Evolutionary conservation across 2,113 vertebrate species (phyloP).

Genomic region (Periophthalmus modestus): DNA sequence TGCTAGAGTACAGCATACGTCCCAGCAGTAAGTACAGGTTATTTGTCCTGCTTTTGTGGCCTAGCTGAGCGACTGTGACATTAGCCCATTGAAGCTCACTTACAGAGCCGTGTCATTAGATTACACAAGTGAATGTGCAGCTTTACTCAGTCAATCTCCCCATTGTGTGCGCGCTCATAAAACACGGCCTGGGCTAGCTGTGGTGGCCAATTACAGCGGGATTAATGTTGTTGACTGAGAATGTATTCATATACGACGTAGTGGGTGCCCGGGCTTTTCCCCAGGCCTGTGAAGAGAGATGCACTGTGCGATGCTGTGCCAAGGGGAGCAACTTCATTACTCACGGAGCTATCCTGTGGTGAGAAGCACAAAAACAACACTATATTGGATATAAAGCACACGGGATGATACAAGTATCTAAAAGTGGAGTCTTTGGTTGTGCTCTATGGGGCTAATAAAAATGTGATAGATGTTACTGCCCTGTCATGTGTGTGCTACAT

Average conservation of each 20-base stretch:
- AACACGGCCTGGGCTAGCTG: constrained; percentile 46
- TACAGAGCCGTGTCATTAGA: constrained; percentile 60
- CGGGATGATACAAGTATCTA: constrained; percentile 25
- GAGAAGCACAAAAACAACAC: constrained; percentile 39
- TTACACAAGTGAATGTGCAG: constrained; percentile 49
- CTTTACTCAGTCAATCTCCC: constrained; percentile 56
- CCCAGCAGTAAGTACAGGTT: background rate
- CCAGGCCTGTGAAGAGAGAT: constrained; percentile 40
- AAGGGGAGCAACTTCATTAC: constrained; percentile 53
- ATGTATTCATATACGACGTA: constrained; percentile 62
- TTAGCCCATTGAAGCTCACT: constrained; percentile 42
- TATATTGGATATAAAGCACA: constrained; percentile 19
- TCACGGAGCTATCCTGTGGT: constrained; percentile 26
- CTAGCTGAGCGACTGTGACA: constrained; percentile 12
- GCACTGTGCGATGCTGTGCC: constrained; percentile 52
- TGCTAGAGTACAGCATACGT: background rate
- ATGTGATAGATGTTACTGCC: constrained; percentile 33
- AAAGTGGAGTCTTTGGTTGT: constrained; percentile 26
- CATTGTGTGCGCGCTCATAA: constrained; percentile 55
- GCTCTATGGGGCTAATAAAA: constrained; percentile 35
- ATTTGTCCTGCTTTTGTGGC: constrained; percentile 3
- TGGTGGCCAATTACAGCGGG: constrained; percentile 64
- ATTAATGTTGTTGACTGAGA: constrained; percentile 70
- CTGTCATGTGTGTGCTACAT: constrained; percentile 22
- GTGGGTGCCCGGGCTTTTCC: constrained; percentile 52